These are phyloP conservation scores for Holotrichia oblita DNA, from an alignment of 1,140 invertebrate genomes.

Conservation along the genomic window DNA sequence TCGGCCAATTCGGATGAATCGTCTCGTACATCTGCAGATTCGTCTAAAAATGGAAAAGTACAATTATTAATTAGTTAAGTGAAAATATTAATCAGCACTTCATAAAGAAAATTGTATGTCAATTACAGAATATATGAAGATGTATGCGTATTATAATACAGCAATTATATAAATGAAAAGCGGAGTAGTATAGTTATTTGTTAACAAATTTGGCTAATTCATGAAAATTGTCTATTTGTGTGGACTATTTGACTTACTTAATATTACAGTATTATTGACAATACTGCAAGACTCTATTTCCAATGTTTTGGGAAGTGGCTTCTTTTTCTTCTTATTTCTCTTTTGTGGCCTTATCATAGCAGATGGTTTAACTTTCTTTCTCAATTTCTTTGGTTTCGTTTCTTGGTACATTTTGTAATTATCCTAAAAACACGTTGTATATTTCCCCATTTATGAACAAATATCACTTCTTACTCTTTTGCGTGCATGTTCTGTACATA, in stretches of 20 bases:
- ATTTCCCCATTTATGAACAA: background rate
- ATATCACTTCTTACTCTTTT: constrained; percentile 66
- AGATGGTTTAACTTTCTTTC: constrained; percentile 79
- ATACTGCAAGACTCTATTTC: constrained; percentile 41
- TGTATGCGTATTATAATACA: too few species aligned
- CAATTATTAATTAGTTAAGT: too few species aligned
- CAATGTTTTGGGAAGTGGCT: constrained; percentile 47
- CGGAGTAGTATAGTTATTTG: too few species aligned
- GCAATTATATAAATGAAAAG: too few species aligned
- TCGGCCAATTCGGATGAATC: constrained; percentile 55
- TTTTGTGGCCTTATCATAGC: constrained; percentile 80
- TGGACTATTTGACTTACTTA: too few species aligned
- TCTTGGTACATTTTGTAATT: constrained; percentile 79
- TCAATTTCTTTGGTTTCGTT: constrained; percentile 80
- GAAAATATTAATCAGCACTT: too few species aligned
- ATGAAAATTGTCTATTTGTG: too few species aligned
- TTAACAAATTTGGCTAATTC: too few species aligned
- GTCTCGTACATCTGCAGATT: constrained; percentile 46
- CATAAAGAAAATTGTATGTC: too few species aligned
- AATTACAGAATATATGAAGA: too few species aligned
- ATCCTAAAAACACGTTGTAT: constrained; percentile 64
- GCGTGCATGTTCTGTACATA: constrained; percentile 84
- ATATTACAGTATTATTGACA: background rate
- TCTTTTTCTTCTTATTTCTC: constrained; percentile 64
- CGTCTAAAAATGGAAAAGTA: constrained; percentile 40